Percentiles rank a stretch among this genome's conserved stretches.
phyloP scores from a whole-genome alignment of 2,113 vertebrate species.

The Meles meles region DNA sequence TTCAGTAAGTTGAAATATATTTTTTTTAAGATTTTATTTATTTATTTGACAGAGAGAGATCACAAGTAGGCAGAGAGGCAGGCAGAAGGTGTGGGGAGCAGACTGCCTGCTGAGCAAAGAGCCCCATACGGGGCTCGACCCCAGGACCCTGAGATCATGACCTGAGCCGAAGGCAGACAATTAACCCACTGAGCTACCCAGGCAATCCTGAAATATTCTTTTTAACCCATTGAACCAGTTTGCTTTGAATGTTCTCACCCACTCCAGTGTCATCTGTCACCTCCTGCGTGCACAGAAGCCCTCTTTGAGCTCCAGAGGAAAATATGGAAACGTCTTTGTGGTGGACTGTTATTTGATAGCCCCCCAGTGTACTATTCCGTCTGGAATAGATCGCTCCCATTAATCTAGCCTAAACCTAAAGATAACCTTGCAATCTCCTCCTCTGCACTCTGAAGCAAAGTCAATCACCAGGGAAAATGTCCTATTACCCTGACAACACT shows the following conservation, averaged over 20 bases:
- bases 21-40: too few relatives aligned
- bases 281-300: background rate
- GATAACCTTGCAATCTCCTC: background rate
- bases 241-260: background rate
- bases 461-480: background rate
- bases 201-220: slow-evolving; percentile 28
- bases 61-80: too few relatives aligned
- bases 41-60: too few relatives aligned
- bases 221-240: background rate
- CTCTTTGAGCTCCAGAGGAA: background rate
- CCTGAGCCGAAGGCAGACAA: too few relatives aligned
- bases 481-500: background rate
- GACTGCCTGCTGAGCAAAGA: too few relatives aligned
- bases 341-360: background rate
- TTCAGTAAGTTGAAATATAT: slow-evolving; percentile 47
- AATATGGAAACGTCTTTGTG: background rate
- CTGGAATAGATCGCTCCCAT: background rate
- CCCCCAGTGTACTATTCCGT: background rate
- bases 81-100: too few relatives aligned
- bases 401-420: background rate
- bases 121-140: too few relatives aligned
- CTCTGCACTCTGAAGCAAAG: background rate
- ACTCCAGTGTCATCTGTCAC: background rate
- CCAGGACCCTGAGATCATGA: too few relatives aligned
- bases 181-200: too few relatives aligned